Evolutionary conservation across 2,113 vertebrate genomes (phyloP).

Genomic region (Aphyosemion australe): DNA sequence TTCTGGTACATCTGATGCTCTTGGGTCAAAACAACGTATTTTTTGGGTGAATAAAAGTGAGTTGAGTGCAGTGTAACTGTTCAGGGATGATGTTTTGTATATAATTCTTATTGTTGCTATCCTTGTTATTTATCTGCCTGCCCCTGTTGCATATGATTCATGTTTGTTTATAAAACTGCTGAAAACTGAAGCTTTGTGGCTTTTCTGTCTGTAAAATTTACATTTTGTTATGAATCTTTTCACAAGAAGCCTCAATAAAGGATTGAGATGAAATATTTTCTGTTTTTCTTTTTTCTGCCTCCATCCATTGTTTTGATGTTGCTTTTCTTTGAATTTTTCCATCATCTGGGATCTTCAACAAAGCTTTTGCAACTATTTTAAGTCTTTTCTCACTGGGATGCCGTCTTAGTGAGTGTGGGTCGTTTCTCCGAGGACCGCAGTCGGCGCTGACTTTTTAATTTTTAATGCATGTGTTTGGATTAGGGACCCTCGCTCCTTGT

Average conservation of each 20-base stretch:
- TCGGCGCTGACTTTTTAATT: conserved; percentile 68
- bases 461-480: conserved; percentile 72
- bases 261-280: conserved; percentile 57
- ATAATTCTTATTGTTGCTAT: conserved; percentile 55
- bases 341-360: conserved; percentile 42
- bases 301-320: not conserved
- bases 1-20: conserved; percentile 31
- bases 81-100: conserved; percentile 79
- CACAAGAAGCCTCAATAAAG: conserved; percentile 71
- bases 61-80: conserved; percentile 69
- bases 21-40: conserved; percentile 48
- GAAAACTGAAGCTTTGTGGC: conserved; percentile 53
- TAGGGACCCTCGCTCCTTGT: conserved; percentile 70
- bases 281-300: not conserved
- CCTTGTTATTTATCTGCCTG: conserved; percentile 49
- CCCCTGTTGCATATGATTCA: conserved; percentile 48
- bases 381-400: conserved; percentile 50
- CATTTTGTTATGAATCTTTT: conserved; percentile 68
- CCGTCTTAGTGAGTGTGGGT: conserved; percentile 52
- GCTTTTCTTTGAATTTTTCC: conserved; percentile 7
- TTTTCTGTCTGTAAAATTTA: conserved; percentile 63
- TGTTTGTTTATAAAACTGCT: conserved; percentile 16
- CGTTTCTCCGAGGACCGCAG: conserved; percentile 67
- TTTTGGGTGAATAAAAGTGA: conserved; percentile 35
- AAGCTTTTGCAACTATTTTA: conserved; percentile 62